Conservation (phyloP, 2,797 vertebrate genomes). For the Hipposideros larvatus region DNA sequence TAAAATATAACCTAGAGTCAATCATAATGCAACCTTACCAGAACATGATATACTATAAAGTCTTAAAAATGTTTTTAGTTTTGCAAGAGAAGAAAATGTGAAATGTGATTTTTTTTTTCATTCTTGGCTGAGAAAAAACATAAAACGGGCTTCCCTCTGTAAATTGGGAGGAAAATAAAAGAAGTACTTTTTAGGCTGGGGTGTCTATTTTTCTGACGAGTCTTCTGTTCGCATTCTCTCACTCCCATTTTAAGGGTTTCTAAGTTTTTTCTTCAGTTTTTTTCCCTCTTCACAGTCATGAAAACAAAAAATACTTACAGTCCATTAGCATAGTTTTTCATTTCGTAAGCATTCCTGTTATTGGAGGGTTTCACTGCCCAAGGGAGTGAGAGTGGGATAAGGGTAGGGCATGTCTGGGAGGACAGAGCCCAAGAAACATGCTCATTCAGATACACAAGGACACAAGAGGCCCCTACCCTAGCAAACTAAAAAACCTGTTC, state of each 20-base stretch:
- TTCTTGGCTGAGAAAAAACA: background rate
- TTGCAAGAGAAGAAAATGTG: conserved; percentile 46
- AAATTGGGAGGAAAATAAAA: conserved; percentile 33
- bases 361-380: background rate
- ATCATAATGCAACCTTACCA: background rate
- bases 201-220: background rate
- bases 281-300: background rate
- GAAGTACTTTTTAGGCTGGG: background rate
- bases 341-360: background rate
- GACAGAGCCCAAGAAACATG: background rate
- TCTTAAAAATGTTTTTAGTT: conserved; percentile 30
- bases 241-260: background rate
- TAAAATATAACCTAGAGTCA: background rate
- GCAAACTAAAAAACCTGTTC: background rate
- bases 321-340: background rate
- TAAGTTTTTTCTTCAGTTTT: background rate
- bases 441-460: background rate
- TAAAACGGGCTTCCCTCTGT: background rate
- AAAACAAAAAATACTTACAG: conserved; percentile 12
- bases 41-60: background rate
- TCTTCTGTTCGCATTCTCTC: conserved; percentile 9
- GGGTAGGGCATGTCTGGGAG: background rate
- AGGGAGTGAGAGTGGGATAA: background rate
- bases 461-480: background rate
- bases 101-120: background rate